Evolutionary conservation across 2,888 invertebrate species (phyloP).

Genomic region (Atherix ibis): DNA sequence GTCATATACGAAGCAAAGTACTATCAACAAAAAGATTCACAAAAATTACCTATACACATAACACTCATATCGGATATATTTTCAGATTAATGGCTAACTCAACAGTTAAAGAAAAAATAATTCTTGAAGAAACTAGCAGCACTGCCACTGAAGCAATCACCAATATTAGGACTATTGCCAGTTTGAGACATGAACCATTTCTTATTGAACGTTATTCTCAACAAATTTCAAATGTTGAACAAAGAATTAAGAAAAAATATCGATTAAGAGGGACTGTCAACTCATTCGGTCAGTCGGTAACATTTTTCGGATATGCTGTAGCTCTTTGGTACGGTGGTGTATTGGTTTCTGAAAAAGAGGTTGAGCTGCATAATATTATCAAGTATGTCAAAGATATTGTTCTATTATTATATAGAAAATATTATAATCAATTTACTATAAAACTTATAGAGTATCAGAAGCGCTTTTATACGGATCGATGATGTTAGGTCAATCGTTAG

Average conservation of each 20-base stretch:
- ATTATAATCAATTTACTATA: not conserved
- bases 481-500: constrained; percentile 60
- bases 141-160: constrained; percentile 59
- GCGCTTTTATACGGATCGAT: constrained; percentile 58
- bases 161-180: constrained; percentile 53
- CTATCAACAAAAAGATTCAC: no score
- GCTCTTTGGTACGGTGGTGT: constrained; percentile 56
- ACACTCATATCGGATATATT: no score
- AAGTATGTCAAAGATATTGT: constrained; percentile 36
- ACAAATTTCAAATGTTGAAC: constrained; percentile 36
- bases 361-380: constrained; percentile 50
- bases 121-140: constrained; percentile 48
- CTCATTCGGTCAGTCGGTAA: constrained; percentile 50
- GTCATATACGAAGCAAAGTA: constrained; percentile 45
- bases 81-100: constrained; percentile 42
- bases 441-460: constrained; percentile 45
- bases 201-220: constrained; percentile 41
- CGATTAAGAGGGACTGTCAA: constrained; percentile 50
- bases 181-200: constrained; percentile 41
- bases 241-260: constrained; percentile 35
- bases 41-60: no score
- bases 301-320: constrained; percentile 54
- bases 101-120: constrained; percentile 40
- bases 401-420: not conserved
- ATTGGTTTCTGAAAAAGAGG: constrained; percentile 42